Evolutionary conservation across 2,797 vertebrate species (phyloP).

Genomic region (Streptopelia turtur): DNA sequence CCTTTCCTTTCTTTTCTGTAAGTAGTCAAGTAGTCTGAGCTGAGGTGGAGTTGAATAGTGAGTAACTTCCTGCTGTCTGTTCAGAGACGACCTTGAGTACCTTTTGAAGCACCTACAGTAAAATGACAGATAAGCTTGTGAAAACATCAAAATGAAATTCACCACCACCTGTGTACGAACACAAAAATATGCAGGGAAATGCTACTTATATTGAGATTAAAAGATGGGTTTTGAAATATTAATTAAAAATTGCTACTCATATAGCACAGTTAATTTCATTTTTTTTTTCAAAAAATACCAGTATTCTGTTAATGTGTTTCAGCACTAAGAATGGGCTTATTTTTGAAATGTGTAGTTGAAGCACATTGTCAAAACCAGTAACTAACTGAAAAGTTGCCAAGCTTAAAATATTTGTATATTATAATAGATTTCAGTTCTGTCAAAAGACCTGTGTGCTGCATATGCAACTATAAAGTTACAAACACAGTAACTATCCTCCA

Average conservation of each 20-base stretch:
- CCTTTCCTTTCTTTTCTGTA: constrained; percentile 95
- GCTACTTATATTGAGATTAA: neutral
- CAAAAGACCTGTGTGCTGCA: neutral
- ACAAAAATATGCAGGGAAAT: neutral
- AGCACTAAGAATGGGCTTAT: neutral
- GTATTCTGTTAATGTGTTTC: neutral
- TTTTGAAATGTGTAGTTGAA: neutral
- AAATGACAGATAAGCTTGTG: neutral
- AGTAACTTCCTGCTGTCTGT: constrained; percentile 93
- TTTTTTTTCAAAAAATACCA: neutral
- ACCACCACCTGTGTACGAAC: neutral
- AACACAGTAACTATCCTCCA: neutral
- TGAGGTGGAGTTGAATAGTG: constrained; percentile 90
- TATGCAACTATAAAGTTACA: neutral
- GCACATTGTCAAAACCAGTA: neutral
- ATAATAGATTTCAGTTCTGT: neutral
- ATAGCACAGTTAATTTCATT: neutral
- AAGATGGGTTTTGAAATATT: neutral
- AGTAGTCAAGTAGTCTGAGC: constrained; percentile 92
- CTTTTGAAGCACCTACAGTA: constrained; percentile 91
- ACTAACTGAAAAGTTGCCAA: neutral
- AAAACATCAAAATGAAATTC: neutral
- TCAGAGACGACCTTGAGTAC: constrained; percentile 91
- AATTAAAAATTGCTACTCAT: neutral
- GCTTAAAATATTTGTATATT: neutral